A percentile compares a stretch with the other conserved stretches of the same genome.
phyloP scores from a whole-genome alignment of 2,888 invertebrate species.

The Exocentrus adspersus region DNA sequence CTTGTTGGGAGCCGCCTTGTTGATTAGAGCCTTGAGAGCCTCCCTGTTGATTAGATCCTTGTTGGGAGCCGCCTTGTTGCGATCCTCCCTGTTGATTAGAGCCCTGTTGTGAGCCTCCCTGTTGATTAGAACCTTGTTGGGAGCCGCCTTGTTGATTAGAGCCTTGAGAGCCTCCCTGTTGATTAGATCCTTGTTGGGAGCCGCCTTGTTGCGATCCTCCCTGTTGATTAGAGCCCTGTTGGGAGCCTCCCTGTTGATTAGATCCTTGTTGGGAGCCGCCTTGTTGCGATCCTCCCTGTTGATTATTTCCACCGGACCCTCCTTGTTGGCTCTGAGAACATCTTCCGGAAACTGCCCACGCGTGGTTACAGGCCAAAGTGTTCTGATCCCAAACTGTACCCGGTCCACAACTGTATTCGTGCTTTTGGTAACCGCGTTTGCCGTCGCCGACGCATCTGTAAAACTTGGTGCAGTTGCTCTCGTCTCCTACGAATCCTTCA shows the following conservation, averaged over 20 bases:
- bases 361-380: constrained; percentile 77
- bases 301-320: constrained; percentile 33
- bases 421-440: constrained; percentile 69
- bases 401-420: constrained; percentile 77
- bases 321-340: constrained; percentile 41
- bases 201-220: constrained; percentile 31
- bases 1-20: too few species aligned
- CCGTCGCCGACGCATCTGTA: constrained; percentile 78
- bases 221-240: constrained; percentile 35
- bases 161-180: constrained; percentile 24
- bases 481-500: constrained; percentile 79
- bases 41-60: constrained; percentile 18
- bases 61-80: constrained; percentile 8
- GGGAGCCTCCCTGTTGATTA: background rate
- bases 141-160: constrained; percentile 22
- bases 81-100: constrained; percentile 31
- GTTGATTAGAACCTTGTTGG: constrained; percentile 21
- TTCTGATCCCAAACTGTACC: constrained; percentile 82
- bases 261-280: constrained; percentile 15
- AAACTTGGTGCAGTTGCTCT: constrained; percentile 77
- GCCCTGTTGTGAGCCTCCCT: constrained; percentile 15
- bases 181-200: constrained; percentile 13
- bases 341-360: constrained; percentile 66
- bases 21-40: too few species aligned
- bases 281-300: constrained; percentile 16